Evolutionary conservation across 2,113 vertebrate species (phyloP), one percentile per base, ranked within the genome.

Genomic region (Paratilapia polleni): DNA sequence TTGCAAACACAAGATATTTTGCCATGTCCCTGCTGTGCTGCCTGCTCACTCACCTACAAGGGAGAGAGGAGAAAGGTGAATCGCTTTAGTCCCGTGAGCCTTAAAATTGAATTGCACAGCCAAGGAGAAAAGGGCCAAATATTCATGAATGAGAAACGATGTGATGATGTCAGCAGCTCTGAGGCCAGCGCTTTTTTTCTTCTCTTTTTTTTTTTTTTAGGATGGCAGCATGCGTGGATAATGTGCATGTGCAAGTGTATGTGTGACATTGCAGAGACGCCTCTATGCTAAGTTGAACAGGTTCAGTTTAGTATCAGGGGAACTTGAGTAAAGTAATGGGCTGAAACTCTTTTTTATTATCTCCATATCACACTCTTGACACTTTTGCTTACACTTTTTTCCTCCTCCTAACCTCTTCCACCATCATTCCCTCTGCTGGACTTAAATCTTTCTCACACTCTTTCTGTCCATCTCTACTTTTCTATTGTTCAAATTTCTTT

Each of bases 151-250:
- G 79, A 86, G 75, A 83, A 28, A 36, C 76, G 61, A 78, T 77
- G 26, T 63, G 79, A 88, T 84, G 85, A 91, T 85, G 82, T 93
- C 92, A 93, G 89, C 89, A 90, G 83, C 78, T 91, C 49, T 82
- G 78, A 88, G 36, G 22, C 20, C 4, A 54, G 77, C n/a, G n/a
- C 13, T 20, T 70, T 54, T 20, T 20, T 20, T 54, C 6, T 8
- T 0, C 38, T 36, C 34, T 10, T 74, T 38, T 80, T 81, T 66
- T 15, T 52, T 38, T 64, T 60, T 84, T 80, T 9, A 41, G 58
- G 54, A 31, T 49, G 15, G 77, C 56, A 77, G 76, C 66, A 62
- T 70, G 54, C 14, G 20, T 57, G 36, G 26, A 77, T 4, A 12
- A 64, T 43, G 57, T 17, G 41, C 17, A 47, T n/a, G 12, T 83